Percentiles rank a stretch among this genome's conserved stretches.
These are phyloP conservation scores for Willowsia nigromaculata DNA, from an alignment of 2,888 invertebrate species.

Conservation along the genomic window DNA sequence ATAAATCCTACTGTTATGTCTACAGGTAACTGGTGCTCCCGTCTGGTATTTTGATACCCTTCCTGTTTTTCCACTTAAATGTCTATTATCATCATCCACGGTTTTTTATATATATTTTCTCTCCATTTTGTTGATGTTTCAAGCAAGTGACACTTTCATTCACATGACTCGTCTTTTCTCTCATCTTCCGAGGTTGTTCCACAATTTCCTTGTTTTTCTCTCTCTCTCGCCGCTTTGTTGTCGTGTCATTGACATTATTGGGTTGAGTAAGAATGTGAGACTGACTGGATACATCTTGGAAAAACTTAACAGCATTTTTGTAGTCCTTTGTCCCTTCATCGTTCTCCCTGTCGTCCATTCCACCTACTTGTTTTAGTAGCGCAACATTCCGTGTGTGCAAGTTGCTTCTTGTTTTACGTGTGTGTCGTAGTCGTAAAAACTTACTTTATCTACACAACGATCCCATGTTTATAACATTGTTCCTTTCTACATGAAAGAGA, in stretches of 20 bases:
- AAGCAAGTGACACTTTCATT: conserved; percentile 42
- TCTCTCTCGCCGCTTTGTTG: not conserved
- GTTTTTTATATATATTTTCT: not conserved
- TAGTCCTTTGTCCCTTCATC: not conserved
- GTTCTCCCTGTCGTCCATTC: not conserved
- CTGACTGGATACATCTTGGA: conserved; percentile 6
- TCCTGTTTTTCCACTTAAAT: not conserved
- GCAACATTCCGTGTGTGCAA: conserved; percentile 4
- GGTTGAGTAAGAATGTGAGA: conserved; percentile 19
- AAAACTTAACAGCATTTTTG: conserved; percentile 3
- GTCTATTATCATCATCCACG: not conserved
- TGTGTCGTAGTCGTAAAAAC: not conserved
- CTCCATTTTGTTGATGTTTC: not conserved
- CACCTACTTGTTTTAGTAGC: not conserved
- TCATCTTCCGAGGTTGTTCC: not conserved
- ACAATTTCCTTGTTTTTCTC: conserved; percentile 8
- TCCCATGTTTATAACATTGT: not conserved
- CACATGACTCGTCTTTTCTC: conserved; percentile 40
- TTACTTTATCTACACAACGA: not conserved
- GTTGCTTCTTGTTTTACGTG: not conserved
- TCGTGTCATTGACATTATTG: conserved; percentile 54
- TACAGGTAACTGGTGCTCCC: not conserved
- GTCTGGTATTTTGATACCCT: not conserved
- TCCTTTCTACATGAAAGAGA: conserved; percentile 1
- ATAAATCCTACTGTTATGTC: not conserved